These are phyloP conservation scores for Monoplex corrugatus DNA, from an alignment of 2,888 invertebrate genomes.

Conservation along the genomic window DNA sequence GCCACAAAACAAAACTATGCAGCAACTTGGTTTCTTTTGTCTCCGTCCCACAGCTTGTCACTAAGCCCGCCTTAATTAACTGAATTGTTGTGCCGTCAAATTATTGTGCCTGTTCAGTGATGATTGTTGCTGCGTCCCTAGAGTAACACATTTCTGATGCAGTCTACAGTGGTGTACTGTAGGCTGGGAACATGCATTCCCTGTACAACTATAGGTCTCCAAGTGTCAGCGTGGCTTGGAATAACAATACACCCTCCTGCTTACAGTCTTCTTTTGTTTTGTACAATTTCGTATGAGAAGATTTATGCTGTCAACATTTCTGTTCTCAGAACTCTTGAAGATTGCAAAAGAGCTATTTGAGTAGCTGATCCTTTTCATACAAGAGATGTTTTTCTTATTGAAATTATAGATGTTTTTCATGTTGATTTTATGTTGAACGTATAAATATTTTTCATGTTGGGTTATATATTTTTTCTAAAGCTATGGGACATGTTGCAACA, in stretches of 20 bases:
- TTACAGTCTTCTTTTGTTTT: no score
- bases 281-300: not conserved
- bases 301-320: not conserved
- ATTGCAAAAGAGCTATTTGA: no score
- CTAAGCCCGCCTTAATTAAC: not conserved
- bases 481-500: not conserved
- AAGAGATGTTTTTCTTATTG: no score
- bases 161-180: not conserved
- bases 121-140: not conserved
- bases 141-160: not conserved
- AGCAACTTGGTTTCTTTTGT: constrained; percentile 3
- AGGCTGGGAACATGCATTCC: constrained; percentile 1
- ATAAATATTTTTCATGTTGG: not conserved
- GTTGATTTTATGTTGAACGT: no score
- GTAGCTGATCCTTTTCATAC: not conserved
- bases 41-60: constrained; percentile 31
- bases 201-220: not conserved
- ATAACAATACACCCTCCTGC: no score
- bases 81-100: constrained; percentile 8
- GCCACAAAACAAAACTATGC: constrained; percentile 37
- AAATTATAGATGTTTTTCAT: no score
- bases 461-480: not conserved
- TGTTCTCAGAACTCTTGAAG: no score
- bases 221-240: not conserved
- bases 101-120: not conserved